Percentiles rank a stretch among this genome's conserved stretches.
These are phyloP conservation scores for Tridacna crocea DNA, from an alignment of 2,888 invertebrate species.

Conservation along the genomic window DNA sequence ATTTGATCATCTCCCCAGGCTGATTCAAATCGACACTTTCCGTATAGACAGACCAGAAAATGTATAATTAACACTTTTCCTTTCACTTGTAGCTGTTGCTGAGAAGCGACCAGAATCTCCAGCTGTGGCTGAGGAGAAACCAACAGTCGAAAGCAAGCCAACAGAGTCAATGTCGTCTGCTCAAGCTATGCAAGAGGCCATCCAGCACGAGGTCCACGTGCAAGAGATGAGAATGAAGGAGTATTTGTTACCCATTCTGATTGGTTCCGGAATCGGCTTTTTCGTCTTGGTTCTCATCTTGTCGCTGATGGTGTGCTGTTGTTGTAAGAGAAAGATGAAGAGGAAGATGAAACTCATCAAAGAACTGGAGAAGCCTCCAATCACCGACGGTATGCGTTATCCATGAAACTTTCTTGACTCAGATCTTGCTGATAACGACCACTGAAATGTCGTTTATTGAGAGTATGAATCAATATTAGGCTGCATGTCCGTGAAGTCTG, in stretches of 20 bases:
- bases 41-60: too few species aligned
- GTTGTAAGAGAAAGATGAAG: conserved; percentile 54
- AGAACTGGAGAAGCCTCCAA: conserved; percentile 58
- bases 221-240: conserved; percentile 59
- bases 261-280: conserved; percentile 60
- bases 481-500: too few species aligned
- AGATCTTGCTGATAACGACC: too few species aligned
- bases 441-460: too few species aligned
- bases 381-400: conserved; percentile 8
- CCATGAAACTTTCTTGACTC: too few species aligned
- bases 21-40: too few species aligned
- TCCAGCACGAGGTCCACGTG: conserved; percentile 55
- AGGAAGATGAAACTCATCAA: conserved; percentile 59
- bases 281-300: conserved; percentile 47
- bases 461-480: too few species aligned
- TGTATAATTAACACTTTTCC: too few species aligned
- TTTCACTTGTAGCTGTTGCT: neutral
- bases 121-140: neutral
- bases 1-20: too few species aligned
- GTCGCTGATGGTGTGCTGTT: conserved; percentile 57
- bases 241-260: conserved; percentile 52
- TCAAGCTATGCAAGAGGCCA: conserved; percentile 50
- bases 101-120: neutral
- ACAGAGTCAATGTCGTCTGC: conserved; percentile 11
- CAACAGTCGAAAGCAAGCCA: neutral